These are phyloP conservation scores for Mactra quadrangularis DNA, from an alignment of 1,140 invertebrate genomes.

Conservation along the genomic window DNA sequence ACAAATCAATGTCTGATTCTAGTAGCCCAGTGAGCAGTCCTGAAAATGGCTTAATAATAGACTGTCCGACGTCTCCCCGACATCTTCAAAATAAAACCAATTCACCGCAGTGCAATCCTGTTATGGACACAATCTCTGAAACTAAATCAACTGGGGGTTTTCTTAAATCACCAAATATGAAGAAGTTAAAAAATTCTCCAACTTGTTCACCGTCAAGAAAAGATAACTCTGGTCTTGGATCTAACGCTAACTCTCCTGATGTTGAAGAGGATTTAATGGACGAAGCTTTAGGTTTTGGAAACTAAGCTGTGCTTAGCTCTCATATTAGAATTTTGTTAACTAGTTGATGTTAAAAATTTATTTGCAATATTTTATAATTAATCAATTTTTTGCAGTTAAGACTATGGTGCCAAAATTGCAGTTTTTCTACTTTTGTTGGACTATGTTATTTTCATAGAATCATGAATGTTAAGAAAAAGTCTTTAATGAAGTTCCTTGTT, in stretches of 20 bases:
- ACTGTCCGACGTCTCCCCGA: conserved; percentile 74
- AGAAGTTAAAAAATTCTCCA: conserved; percentile 64
- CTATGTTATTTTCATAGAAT: neutral
- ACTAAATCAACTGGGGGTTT: conserved; percentile 12
- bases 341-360: conserved; percentile 8
- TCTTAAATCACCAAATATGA: conserved; percentile 35
- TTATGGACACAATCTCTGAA: conserved; percentile 5
- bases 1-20: conserved; percentile 60
- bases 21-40: conserved; percentile 80
- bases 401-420: neutral
- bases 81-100: conserved; percentile 51
- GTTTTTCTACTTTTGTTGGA: neutral
- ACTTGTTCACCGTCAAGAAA: conserved; percentile 81
- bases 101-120: conserved; percentile 48
- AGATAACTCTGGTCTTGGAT: conserved; percentile 80
- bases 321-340: neutral
- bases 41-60: conserved; percentile 82
- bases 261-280: conserved; percentile 95
- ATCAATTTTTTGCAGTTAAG: neutral
- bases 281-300: conserved; percentile 87
- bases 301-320: conserved; percentile 27
- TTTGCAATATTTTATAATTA: conserved; percentile 4
- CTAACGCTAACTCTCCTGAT: conserved; percentile 87
- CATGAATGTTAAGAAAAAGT: too few species aligned
- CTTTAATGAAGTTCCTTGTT: too few species aligned